Evolutionary conservation across 2,888 invertebrate species (phyloP).

Genomic region (Rhyacophila evoluta): DNA sequence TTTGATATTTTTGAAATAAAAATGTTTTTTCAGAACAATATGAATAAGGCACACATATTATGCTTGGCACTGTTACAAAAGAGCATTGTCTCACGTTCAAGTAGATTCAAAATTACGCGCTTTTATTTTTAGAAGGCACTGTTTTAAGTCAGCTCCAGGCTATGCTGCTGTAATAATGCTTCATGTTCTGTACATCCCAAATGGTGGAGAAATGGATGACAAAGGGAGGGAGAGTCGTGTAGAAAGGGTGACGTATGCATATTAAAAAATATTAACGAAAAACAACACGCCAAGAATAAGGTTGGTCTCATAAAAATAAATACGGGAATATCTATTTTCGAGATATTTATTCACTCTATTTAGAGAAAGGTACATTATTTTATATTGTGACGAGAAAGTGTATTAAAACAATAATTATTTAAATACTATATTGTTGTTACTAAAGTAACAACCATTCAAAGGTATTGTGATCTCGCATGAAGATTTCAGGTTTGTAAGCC

Average conservation of each 20-base stretch:
- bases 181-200: not conserved
- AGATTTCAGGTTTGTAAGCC: no score
- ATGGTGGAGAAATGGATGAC: not conserved
- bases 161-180: not conserved
- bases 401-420: no score
- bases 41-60: no score
- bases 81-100: not conserved
- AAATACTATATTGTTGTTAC: no score
- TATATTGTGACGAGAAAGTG: no score
- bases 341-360: no score
- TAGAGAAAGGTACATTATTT: no score
- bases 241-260: not conserved
- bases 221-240: not conserved
- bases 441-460: no score
- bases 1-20: no score
- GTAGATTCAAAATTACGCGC: not conserved
- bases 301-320: not conserved
- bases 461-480: no score
- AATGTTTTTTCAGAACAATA: no score
- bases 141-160: slow-evolving; percentile 11
- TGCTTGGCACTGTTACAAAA: not conserved
- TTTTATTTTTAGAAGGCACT: not conserved
- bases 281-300: not conserved
- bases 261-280: slow-evolving; percentile 2
- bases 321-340: no score